phyloP scores from a whole-genome alignment of 1,140 invertebrate species.

The Glossosoma conforme region DNA sequence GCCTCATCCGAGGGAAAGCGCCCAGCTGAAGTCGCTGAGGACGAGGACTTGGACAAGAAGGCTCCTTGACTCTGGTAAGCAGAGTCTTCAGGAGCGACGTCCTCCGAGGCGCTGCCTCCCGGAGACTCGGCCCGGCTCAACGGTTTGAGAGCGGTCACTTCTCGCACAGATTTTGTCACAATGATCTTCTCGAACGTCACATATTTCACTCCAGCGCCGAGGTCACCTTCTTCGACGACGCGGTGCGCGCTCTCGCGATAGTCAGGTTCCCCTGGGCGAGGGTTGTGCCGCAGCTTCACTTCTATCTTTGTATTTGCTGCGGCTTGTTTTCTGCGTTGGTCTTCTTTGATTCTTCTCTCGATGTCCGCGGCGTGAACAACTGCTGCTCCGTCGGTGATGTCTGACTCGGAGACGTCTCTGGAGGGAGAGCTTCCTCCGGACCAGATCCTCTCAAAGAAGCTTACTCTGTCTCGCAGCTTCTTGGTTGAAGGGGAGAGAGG shows the following conservation, averaged over 20 bases:
- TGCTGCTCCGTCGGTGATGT: slow-evolving; percentile 37
- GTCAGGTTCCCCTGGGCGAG: slow-evolving; percentile 35
- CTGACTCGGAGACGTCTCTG: slow-evolving; percentile 39
- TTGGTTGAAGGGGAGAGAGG: slow-evolving; percentile 49
- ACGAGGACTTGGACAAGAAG: slow-evolving; percentile 44
- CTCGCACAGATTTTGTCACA: slow-evolving; percentile 52
- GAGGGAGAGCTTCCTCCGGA: slow-evolving; percentile 45
- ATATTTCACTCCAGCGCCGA: slow-evolving; percentile 53
- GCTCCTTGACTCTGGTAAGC: slow-evolving; percentile 52
- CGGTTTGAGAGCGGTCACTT: slow-evolving; percentile 35
- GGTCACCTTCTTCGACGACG: slow-evolving; percentile 59
- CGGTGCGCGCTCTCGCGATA: slow-evolving; percentile 56
- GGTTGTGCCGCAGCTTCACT: slow-evolving; percentile 50
- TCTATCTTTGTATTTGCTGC: slow-evolving; percentile 51
- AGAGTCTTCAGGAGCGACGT: slow-evolving; percentile 50
- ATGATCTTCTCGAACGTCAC: slow-evolving; percentile 65
- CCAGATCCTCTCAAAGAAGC: slow-evolving; percentile 74
- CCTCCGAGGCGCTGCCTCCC: slow-evolving; percentile 54
- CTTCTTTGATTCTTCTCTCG: slow-evolving; percentile 53
- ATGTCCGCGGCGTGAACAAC: slow-evolving; percentile 55
- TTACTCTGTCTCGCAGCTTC: slow-evolving; percentile 63
- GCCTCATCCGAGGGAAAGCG: slow-evolving; percentile 43
- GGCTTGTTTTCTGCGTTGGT: slow-evolving; percentile 50
- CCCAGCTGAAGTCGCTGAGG: slow-evolving; percentile 47
- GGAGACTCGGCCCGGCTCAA: slow-evolving; percentile 31